phyloP scores from a whole-genome alignment of 2,113 vertebrate genomes.

The Drymodes brunneopygia region DNA sequence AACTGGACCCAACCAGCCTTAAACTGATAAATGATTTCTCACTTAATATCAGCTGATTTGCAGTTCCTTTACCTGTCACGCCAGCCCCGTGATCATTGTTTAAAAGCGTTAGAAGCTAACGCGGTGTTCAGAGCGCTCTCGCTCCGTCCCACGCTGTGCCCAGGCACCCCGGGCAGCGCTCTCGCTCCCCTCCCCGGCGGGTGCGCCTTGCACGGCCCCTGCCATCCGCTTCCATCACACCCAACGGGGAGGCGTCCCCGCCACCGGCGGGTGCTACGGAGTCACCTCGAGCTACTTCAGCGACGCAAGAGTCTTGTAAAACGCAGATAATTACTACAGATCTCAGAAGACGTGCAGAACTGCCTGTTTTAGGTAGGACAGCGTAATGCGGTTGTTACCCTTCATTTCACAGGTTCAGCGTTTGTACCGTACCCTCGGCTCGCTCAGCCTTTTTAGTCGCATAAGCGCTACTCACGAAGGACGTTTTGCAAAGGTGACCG shows the following conservation, averaged over 20 bases:
- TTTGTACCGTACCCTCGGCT: not conserved
- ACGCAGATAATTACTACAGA: not conserved
- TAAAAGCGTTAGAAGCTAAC: not conserved
- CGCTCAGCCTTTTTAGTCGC: not conserved
- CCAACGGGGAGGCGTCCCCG: accelerated
- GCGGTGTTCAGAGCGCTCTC: accelerated
- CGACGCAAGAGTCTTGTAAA: not conserved
- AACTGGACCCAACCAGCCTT: not conserved
- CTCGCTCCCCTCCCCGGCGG: not conserved
- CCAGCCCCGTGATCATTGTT: not conserved
- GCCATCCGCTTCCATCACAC: accelerated
- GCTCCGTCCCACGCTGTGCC: not conserved
- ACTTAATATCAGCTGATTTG: not conserved
- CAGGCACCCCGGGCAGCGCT: not conserved
- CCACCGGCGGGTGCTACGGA: not conserved
- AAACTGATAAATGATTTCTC: not conserved
- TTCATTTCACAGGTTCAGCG: not conserved
- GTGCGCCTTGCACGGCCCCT: accelerated
- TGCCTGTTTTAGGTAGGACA: not conserved
- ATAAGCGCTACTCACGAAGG: not conserved
- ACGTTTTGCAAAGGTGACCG: not conserved
- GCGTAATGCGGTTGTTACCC: not conserved
- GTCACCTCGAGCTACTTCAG: not conserved
- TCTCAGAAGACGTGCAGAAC: not conserved
- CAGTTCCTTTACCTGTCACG: not conserved